These are phyloP conservation scores for human DNA, from an alignment of 2,113 vertebrate species.

Conservation along the genomic window DNA sequence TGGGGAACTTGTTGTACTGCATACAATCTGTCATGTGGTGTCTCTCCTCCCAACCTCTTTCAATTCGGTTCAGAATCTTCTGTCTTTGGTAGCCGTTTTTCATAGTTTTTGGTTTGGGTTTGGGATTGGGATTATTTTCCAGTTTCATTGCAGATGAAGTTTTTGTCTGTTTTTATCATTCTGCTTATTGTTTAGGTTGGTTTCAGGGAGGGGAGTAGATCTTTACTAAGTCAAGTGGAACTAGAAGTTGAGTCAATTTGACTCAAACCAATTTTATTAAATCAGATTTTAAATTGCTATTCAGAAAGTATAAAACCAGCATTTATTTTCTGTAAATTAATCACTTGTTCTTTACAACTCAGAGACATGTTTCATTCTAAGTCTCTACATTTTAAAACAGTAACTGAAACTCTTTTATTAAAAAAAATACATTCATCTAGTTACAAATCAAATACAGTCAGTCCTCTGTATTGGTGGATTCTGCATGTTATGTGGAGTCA, in stretches of 20 bases:
- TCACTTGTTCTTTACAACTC: background rate
- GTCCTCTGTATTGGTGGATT: background rate
- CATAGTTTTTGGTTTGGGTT: background rate
- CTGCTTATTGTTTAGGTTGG: conserved; percentile 16
- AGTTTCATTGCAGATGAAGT: background rate
- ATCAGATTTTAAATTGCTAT: conserved; percentile 37
- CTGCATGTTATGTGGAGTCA: background rate
- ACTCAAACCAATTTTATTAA: background rate
- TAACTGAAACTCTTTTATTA: conserved; percentile 32
- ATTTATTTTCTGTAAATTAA: conserved; percentile 52
- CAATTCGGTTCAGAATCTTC: background rate
- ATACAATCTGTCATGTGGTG: background rate
- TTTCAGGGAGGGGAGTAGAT: background rate
- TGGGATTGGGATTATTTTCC: background rate
- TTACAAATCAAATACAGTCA: background rate
- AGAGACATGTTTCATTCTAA: background rate
- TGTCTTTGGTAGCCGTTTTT: conserved; percentile 30
- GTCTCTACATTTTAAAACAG: conserved; percentile 1
- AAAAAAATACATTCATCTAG: background rate
- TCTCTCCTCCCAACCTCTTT: background rate
- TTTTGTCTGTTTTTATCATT: conserved; percentile 2
- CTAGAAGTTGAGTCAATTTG: background rate
- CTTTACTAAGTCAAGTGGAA: background rate
- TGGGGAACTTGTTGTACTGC: background rate
- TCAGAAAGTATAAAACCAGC: background rate